Conservation (phyloP, 2,113 vertebrate genomes). For the Elgaria multicarinata region DNA sequence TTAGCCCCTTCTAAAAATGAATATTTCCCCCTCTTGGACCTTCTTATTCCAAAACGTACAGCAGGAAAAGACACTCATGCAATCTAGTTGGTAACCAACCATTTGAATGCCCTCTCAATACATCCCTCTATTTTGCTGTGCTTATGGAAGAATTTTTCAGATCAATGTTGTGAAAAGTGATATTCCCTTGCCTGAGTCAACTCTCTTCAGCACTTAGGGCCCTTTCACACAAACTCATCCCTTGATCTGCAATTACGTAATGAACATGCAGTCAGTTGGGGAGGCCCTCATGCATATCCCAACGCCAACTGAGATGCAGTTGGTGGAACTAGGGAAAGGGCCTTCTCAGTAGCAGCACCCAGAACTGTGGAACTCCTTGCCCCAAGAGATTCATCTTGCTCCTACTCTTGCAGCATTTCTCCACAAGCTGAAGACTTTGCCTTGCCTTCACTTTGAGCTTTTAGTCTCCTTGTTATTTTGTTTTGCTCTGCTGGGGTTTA, state of each 20-base stretch:
- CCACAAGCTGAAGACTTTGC: background rate
- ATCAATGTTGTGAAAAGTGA: background rate
- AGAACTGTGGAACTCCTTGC: background rate
- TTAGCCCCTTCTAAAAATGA: conserved; percentile 30
- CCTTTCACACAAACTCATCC: no score
- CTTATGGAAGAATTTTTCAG: background rate
- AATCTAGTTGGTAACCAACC: conserved; percentile 59
- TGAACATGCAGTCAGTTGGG: background rate
- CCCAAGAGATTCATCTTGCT: background rate
- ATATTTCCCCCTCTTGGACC: conserved; percentile 34
- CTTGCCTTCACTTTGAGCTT: background rate
- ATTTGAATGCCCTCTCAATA: conserved; percentile 52
- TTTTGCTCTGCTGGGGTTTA: background rate
- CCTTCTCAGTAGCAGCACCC: background rate
- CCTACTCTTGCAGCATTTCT: background rate
- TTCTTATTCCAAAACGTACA: conserved; percentile 45
- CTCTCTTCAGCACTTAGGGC: background rate
- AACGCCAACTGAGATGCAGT: no score
- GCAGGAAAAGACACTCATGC: conserved; percentile 63
- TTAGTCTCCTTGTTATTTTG: background rate
- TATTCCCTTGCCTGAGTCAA: background rate
- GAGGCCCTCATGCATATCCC: background rate
- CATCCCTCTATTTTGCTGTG: conserved; percentile 48
- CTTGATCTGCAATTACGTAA: background rate
- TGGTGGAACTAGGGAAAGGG: background rate